A percentile compares a stretch with the other conserved stretches of the same genome.
phyloP scores from a whole-genome alignment of 2,888 invertebrate genomes.

The Heliconius cydno region DNA sequence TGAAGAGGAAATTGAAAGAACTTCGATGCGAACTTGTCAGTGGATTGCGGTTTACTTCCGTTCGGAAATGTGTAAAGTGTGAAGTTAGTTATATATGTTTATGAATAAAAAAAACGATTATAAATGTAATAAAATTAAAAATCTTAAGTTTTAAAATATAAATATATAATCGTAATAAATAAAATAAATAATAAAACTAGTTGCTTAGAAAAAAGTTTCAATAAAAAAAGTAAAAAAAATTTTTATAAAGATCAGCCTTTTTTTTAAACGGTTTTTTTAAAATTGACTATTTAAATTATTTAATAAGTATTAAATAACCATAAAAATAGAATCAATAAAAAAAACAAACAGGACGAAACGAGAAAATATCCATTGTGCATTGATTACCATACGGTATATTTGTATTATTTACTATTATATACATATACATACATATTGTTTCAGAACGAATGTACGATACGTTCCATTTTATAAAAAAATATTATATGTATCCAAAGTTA shows the following conservation, averaged over 20 bases:
- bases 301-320: too few relatives aligned
- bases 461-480: background rate
- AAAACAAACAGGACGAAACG: too few relatives aligned
- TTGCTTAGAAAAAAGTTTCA: background rate
- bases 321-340: too few relatives aligned
- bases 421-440: background rate
- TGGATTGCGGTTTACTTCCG: constrained; percentile 41
- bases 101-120: background rate
- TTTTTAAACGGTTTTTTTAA: too few relatives aligned
- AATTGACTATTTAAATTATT: too few relatives aligned
- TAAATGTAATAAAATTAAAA: background rate
- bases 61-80: constrained; percentile 41
- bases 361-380: too few relatives aligned
- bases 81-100: constrained; percentile 38
- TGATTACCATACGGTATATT: too few relatives aligned
- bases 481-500: background rate
- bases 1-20: constrained; percentile 75
- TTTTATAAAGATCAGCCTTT: too few relatives aligned
- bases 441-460: background rate
- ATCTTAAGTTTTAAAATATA: background rate
- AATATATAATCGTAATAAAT: background rate
- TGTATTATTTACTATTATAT: too few relatives aligned
- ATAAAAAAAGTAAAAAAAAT: background rate
- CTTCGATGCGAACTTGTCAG: constrained; percentile 61
- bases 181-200: background rate